phyloP scores from a whole-genome alignment of 2,888 invertebrate genomes.

The Gisinianus flammeolus region DNA sequence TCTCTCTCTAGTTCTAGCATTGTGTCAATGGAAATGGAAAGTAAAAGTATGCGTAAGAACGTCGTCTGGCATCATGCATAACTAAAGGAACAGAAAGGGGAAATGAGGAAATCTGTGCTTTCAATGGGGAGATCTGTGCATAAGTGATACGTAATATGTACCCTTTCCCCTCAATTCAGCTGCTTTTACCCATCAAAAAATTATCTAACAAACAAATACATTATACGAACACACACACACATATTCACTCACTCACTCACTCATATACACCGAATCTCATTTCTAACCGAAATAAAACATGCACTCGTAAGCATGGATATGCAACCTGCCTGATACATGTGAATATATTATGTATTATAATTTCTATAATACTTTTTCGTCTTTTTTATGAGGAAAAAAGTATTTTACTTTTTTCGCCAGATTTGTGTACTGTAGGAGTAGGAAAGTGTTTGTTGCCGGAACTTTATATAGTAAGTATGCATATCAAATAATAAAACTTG shows the following conservation, averaged over 20 bases:
- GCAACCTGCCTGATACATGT: background rate
- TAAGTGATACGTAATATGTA: background rate
- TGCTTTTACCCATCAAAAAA: conserved; percentile 45
- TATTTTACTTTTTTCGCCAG: no score
- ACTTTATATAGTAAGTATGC: conserved; percentile 6
- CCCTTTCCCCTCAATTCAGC: conserved; percentile 37
- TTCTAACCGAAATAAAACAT: no score
- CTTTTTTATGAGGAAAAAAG: no score
- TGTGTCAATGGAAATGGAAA: conserved; percentile 13
- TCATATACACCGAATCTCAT: background rate
- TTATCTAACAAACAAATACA: conserved; percentile 24
- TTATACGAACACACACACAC: conserved; percentile 1
- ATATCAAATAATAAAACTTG: background rate
- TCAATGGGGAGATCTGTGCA: background rate
- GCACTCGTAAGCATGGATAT: no score
- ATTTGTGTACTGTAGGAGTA: no score
- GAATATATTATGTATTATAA: background rate
- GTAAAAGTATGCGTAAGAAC: conserved; percentile 17
- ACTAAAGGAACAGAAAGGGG: background rate
- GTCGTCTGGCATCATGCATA: conserved; percentile 21
- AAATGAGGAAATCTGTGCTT: conserved; percentile 24
- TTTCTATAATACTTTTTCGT: background rate
- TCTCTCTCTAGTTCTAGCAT: no score
- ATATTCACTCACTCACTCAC: background rate
- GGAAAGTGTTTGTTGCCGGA: no score